phyloP scores from a whole-genome alignment of 1,140 invertebrate genomes.

The Hylyphantes graminicola region DNA sequence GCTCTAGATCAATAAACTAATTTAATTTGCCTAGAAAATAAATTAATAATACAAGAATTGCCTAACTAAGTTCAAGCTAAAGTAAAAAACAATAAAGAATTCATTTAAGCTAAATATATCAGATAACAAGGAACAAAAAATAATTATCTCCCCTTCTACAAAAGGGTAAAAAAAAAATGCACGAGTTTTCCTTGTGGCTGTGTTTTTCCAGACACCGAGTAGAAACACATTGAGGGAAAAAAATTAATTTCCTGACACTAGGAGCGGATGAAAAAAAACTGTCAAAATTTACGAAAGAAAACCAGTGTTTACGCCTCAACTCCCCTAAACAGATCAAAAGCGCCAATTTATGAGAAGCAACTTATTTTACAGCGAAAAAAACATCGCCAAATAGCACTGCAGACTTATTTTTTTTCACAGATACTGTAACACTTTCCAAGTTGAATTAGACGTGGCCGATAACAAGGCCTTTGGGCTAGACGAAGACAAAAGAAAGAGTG shows the following conservation, averaged over 20 bases:
- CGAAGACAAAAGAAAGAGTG: slow-evolving; percentile 59
- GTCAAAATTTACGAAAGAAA: slow-evolving; percentile 26
- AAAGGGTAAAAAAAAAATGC: background rate
- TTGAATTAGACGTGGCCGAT: slow-evolving; percentile 59
- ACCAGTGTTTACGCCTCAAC: slow-evolving; percentile 26
- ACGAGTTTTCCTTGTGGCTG: slow-evolving; percentile 22
- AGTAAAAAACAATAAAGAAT: background rate
- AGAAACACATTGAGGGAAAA: slow-evolving; percentile 3
- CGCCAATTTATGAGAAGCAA: slow-evolving; percentile 56
- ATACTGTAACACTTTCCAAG: slow-evolving; percentile 20
- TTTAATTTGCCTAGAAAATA: too few species aligned
- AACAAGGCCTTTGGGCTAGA: slow-evolving; percentile 59
- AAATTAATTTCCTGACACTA: slow-evolving; percentile 24
- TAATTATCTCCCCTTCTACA: background rate
- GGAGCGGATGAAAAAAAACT: slow-evolving; percentile 23
- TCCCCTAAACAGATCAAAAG: slow-evolving; percentile 54
- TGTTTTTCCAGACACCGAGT: slow-evolving; percentile 7
- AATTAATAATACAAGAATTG: too few species aligned
- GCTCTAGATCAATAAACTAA: too few species aligned
- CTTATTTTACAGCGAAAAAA: slow-evolving; percentile 52
- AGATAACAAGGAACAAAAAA: background rate
- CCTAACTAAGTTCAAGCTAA: background rate
- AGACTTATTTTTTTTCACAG: slow-evolving; percentile 22
- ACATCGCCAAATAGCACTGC: slow-evolving; percentile 8
- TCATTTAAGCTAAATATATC: background rate